Evolutionary conservation across 2,797 vertebrate genomes (phyloP).

Genomic region (Megalops cyprinoides): DNA sequence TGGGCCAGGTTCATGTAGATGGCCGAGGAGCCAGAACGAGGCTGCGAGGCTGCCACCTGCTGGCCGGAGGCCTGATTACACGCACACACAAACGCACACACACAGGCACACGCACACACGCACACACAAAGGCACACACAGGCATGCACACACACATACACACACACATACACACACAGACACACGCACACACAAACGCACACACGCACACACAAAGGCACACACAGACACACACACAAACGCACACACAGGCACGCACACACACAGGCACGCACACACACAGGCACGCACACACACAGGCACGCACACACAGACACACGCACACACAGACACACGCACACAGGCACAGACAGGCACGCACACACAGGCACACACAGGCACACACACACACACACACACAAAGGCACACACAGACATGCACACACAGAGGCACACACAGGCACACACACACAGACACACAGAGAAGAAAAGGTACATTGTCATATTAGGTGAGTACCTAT

Average conservation of each 20-base stretch:
- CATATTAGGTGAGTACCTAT: no score
- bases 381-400: not conserved
- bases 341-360: no score
- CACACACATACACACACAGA: not conserved
- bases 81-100: not conserved
- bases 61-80: constrained; percentile 53
- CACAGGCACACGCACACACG: not conserved
- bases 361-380: not conserved
- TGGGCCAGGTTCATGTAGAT: constrained; percentile 88
- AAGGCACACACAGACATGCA: not conserved
- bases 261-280: not conserved
- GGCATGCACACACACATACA: not conserved
- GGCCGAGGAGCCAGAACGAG: constrained; percentile 78
- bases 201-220: not conserved
- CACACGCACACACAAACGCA: not conserved
- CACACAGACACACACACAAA: not conserved
- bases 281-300: not conserved
- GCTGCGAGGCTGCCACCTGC: constrained; percentile 74
- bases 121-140: not conserved
- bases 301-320: not conserved
- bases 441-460: no score
- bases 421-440: no score
- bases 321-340: not conserved
- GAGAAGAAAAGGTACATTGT: no score
- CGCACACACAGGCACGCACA: not conserved